Evolutionary conservation across 2,888 invertebrate species (phyloP).

Genomic region (Agapetus fuscipes): DNA sequence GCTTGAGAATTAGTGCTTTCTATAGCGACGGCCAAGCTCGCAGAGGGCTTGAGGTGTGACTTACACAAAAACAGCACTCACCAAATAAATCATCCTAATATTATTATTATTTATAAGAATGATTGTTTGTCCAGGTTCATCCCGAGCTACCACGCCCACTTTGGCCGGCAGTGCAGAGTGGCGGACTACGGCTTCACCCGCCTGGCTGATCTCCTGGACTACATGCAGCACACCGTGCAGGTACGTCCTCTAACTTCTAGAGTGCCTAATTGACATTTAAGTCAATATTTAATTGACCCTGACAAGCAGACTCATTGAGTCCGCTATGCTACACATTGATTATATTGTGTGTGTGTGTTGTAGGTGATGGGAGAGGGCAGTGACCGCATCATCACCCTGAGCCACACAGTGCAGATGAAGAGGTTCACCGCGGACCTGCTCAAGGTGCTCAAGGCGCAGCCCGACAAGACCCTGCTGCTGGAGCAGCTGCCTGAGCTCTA

Average conservation of each 20-base stretch:
- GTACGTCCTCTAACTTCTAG: conserved; percentile 43
- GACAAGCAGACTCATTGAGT: no score
- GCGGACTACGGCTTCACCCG: conserved; percentile 96
- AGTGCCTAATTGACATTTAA: no score
- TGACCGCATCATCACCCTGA: conserved; percentile 75
- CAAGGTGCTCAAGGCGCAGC: conserved; percentile 71
- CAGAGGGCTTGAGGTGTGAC: no score
- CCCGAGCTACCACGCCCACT: conserved; percentile 94
- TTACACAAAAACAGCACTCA: no score
- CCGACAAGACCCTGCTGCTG: conserved; percentile 62
- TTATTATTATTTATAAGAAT: not conserved
- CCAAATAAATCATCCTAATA: no score
- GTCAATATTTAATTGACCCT: not conserved
- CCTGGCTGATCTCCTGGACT: conserved; percentile 80
- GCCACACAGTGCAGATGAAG: conserved; percentile 78
- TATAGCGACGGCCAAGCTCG: no score
- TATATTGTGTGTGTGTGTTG: conserved; percentile 1
- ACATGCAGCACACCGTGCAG: conserved; percentile 78
- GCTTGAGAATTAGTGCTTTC: no score
- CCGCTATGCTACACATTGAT: not conserved
- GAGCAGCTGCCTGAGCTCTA: conserved; percentile 64
- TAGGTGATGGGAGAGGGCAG: conserved; percentile 87
- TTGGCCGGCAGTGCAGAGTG: conserved; percentile 89
- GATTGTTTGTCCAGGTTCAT: conserved; percentile 56
- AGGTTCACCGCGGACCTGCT: conserved; percentile 88